phyloP scores from a whole-genome alignment of 2,888 invertebrate genomes.

The Augiades crinisus region DNA sequence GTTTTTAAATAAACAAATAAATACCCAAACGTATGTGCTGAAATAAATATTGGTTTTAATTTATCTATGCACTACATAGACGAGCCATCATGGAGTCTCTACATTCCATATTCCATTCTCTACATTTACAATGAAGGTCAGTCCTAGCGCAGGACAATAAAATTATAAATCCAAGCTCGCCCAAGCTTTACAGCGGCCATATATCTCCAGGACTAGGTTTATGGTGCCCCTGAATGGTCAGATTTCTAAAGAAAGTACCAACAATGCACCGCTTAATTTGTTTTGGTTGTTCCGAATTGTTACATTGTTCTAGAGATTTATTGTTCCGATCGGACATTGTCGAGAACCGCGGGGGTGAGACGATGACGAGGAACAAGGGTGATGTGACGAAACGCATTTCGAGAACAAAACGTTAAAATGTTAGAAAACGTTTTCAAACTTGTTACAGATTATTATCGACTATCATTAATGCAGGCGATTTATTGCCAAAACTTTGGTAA shows the following conservation, averaged over 20 bases:
- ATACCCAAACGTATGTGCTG: too few species aligned
- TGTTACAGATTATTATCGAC: too few species aligned
- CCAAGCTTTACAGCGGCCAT: conserved; percentile 62
- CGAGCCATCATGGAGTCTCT: not conserved
- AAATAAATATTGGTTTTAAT: too few species aligned
- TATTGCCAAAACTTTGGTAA: too few species aligned
- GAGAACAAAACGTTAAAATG: not conserved
- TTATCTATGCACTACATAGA: not conserved
- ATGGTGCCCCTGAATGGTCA: conserved; percentile 69
- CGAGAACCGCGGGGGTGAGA: conserved; percentile 44
- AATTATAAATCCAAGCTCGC: conserved; percentile 35
- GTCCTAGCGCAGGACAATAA: conserved; percentile 32
- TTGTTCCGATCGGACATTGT: conserved; percentile 53
- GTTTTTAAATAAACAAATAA: too few species aligned
- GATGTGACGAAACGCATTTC: conserved; percentile 1
- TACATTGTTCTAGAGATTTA: conserved; percentile 55
- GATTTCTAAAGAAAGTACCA: conserved; percentile 41
- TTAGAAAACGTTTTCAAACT: too few species aligned
- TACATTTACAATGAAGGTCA: conserved; percentile 3
- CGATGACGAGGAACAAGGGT: not conserved
- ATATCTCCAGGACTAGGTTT: conserved; percentile 53
- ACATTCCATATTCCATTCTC: not conserved
- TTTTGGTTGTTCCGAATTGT: conserved; percentile 71
- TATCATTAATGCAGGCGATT: too few species aligned
- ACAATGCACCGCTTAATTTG: conserved; percentile 63